These are phyloP conservation scores for Gastrophryne carolinensis DNA, from an alignment of 2,797 vertebrate species.

Conservation along the genomic window DNA sequence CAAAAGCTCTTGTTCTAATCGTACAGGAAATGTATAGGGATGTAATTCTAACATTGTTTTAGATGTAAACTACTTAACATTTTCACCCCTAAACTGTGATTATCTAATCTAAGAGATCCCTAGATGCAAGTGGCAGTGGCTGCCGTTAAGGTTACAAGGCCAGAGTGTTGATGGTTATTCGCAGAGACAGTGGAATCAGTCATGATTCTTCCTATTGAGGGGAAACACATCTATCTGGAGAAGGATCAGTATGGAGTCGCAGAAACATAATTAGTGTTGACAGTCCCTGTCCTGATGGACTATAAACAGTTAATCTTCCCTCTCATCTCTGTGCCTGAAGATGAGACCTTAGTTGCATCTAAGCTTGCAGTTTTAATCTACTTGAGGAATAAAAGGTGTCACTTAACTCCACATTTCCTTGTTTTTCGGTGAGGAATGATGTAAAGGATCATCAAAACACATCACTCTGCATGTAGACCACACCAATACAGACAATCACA, in stretches of 20 bases:
- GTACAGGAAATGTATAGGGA: not conserved
- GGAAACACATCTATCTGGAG: slow-evolving; percentile 19
- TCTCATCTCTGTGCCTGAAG: slow-evolving; percentile 23
- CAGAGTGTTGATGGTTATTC: slow-evolving; percentile 30
- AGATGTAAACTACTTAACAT: not conserved
- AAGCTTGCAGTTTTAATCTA: too few species aligned
- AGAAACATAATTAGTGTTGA: slow-evolving; percentile 28
- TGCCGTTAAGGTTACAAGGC: slow-evolving; percentile 30
- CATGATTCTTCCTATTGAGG: slow-evolving; percentile 11
- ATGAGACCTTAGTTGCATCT: too few species aligned
- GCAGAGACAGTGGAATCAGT: slow-evolving; percentile 16
- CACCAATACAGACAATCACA: too few species aligned
- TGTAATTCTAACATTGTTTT: not conserved
- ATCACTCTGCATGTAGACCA: not conserved
- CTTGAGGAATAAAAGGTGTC: too few species aligned
- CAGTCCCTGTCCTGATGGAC: slow-evolving; percentile 19
- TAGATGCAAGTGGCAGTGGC: not conserved
- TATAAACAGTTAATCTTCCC: slow-evolving; percentile 44
- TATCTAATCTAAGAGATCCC: not conserved
- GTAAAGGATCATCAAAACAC: slow-evolving; percentile 8
- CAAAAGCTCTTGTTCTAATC: not conserved
- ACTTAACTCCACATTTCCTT: too few species aligned
- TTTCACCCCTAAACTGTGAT: not conserved
- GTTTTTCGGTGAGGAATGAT: slow-evolving; percentile 21
- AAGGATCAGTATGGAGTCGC: not conserved